Base-by-base conservation (phyloP, 2,113 vertebrate species). In the Todiramphus chloris region DNA sequence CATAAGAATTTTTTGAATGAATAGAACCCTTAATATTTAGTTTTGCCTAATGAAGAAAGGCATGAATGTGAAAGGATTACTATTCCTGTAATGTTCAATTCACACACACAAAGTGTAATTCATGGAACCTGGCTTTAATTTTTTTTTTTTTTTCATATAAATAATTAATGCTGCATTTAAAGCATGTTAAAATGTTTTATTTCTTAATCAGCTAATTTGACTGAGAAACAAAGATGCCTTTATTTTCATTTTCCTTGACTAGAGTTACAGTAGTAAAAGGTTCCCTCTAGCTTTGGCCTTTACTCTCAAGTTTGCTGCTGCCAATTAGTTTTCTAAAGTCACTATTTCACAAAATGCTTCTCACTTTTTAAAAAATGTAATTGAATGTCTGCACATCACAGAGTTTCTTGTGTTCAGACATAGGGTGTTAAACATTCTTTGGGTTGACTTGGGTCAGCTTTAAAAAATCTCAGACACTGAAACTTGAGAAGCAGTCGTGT, bases 171-270 rank as follows among this genome's bases (percentile, higher is more conserved):
- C 94, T 96, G 94, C 97, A 97, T 98, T 98, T 97, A 98, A 98
- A 98, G 91, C 96, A 98, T 68, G 90, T 97, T 98, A 98, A 97
- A 97, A 97, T 97, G 97, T 97, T 98, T 98, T 97, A 97, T 98
- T 98, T 98, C 97, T 98, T 97, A 98, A 98, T 98, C 98, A 98
- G 96, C 93, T 98, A 98, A 98, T 98, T 97, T 98, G 97, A 98
- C 95, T 76, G 88, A 94, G 97, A 98, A 98, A 98, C 98, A 98
- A 98, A 98, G 98, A 97, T 98, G 95, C 74, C 98, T 98, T 98
- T 98, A 97, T 98, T 97, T 98, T 88, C 89, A 82, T 97, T 97
- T 97, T 96, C 90, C 95, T 98, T 97, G 94, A 97, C 97, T 97
- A 95, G 90, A 91, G 95, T 98, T 97, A 97, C 97, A 97, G 97